A percentile compares a stretch with the other conserved stretches of the same genome.
Conservation (phyloP, 2,888 invertebrate genomes). For the Caenorhabditis plicata region DNA sequence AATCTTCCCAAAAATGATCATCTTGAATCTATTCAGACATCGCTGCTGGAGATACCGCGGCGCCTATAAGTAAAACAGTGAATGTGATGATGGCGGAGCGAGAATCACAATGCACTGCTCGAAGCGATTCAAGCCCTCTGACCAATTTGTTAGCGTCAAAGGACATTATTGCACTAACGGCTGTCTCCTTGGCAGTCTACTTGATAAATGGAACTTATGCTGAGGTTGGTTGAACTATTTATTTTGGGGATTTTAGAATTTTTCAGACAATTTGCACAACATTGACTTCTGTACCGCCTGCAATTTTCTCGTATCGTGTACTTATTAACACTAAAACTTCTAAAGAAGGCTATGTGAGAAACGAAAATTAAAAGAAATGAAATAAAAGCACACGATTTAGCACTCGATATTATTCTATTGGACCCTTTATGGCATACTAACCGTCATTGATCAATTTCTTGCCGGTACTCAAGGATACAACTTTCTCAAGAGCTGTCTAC, state of each 20-base stretch:
- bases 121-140: slow-evolving; percentile 7
- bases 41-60: slow-evolving; percentile 13
- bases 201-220: slow-evolving; percentile 26
- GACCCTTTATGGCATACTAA: slow-evolving; percentile 29
- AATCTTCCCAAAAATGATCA: no score
- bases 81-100: neutral
- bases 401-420: slow-evolving; percentile 35
- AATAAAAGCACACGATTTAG: no score
- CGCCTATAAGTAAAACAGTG: neutral
- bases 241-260: no score
- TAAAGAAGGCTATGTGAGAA: slow-evolving; percentile 31
- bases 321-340: slow-evolving; percentile 6
- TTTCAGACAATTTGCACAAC: slow-evolving; percentile 19
- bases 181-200: slow-evolving; percentile 7
- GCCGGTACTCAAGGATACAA: slow-evolving; percentile 25
- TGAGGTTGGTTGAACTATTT: no score
- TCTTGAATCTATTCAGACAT: no score
- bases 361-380: no score
- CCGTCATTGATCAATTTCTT: slow-evolving; percentile 25
- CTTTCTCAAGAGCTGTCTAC: slow-evolving; percentile 14
- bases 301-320: slow-evolving; percentile 25
- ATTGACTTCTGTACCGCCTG: slow-evolving; percentile 32
- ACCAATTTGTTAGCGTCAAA: slow-evolving; percentile 11
- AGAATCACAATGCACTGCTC: neutral
- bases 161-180: slow-evolving; percentile 2